Evolutionary conservation across 2,797 vertebrate species (phyloP).

Genomic region (Petrocephalus sullivani): DNA sequence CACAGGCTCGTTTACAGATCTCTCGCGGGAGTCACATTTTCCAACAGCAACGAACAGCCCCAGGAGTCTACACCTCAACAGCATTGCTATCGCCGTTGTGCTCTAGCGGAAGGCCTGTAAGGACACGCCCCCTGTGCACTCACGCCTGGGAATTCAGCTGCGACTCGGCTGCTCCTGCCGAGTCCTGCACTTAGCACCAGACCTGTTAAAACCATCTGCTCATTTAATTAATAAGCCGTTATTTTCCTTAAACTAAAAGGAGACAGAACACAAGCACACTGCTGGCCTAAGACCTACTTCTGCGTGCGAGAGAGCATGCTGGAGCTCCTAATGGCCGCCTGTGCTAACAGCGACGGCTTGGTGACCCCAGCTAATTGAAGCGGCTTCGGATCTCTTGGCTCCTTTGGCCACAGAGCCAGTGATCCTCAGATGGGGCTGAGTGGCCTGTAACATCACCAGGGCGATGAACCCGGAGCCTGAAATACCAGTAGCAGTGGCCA

Average conservation of each 20-base stretch:
- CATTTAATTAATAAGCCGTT: background rate
- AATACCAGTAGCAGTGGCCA: background rate
- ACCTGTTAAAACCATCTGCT: background rate
- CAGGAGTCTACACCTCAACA: background rate
- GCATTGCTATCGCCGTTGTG: background rate
- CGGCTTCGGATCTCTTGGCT: background rate
- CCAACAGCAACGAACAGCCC: background rate
- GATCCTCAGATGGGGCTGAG: background rate
- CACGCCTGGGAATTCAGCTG: background rate
- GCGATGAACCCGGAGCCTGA: background rate
- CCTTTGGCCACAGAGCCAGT: background rate
- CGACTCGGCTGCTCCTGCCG: background rate
- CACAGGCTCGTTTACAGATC: background rate
- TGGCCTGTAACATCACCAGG: background rate
- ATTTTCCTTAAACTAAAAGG: background rate
- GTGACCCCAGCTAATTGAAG: background rate
- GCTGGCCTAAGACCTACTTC: background rate
- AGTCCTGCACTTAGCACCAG: background rate
- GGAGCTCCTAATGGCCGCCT: background rate
- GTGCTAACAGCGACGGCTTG: background rate
- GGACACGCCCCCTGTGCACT: background rate
- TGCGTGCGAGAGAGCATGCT: background rate
- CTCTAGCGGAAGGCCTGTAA: background rate
- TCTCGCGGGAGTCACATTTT: background rate
- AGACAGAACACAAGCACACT: background rate